Base-by-base conservation (phyloP, 1,140 invertebrate species). In the Streblospio benedicti region DNA sequence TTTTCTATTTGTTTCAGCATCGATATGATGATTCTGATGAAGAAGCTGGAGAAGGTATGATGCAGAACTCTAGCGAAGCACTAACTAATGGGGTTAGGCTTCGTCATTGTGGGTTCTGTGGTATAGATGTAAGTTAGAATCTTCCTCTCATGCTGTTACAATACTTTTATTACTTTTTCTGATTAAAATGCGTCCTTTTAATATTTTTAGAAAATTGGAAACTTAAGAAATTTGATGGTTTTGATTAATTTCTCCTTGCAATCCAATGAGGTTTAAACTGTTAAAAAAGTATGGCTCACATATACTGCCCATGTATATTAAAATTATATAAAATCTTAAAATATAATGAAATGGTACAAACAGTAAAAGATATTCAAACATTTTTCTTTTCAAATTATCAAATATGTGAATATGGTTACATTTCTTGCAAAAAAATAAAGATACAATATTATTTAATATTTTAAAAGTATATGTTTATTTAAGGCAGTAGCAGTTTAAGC, bases 101-200 rank as follows among this genome's bases (percentile, higher is more conserved):
- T 14, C 65, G 71, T 56, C 64, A 61, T 25, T 75, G 73, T 67
- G 73, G 71, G 54, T 73, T 62, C 57, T 75, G 73, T 67, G 71
- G 70, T 58, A 70, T 71, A 31, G 57, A 67, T 65, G 73, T 75
- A 62, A 58, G 18, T 32, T 9, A 16, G 28, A 6, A 16, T 32
- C 31, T 9, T 54, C 12, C 5, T 16, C 16, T 6, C 9, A 6
- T 54, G 30, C 16, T 14, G 16, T 6, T 33, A 16, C 33, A 9
- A 35, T 30, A 9, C 25, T 9, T 16, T 14, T 35, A 54, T 6
- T 35, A 54, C 25, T 30, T 54, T 54, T 12, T 35, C 5, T 14
- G 6, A 16, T 27, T 25, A 27, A 54, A 35, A 6, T 54, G 51
- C 23, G 16, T 25, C 5, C 6, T 14, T 20, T 9, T 25, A 12